Percentiles rank a stretch among this genome's conserved stretches.
These are phyloP conservation scores for Drosophila demipolita DNA, from an alignment of 2,888 invertebrate genomes.

Conservation along the genomic window DNA sequence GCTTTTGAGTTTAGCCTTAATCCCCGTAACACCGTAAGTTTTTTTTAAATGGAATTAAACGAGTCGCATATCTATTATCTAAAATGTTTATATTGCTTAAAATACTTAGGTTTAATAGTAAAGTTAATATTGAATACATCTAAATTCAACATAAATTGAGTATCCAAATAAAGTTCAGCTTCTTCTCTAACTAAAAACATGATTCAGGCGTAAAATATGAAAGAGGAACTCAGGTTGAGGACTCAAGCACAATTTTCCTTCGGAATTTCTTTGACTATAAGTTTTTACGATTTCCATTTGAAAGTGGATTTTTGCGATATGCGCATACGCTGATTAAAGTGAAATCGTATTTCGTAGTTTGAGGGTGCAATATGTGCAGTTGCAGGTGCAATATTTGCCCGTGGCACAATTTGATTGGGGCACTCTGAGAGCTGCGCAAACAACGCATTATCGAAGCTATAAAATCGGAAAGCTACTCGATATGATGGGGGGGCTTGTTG, in stretches of 20 bases:
- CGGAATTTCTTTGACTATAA: not conserved
- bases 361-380: conserved; percentile 3
- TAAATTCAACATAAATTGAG: not conserved
- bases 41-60: not conserved
- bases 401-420: conserved; percentile 40
- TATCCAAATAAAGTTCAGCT: not conserved
- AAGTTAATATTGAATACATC: not conserved
- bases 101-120: not conserved
- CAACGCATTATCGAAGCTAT: conserved; percentile 59
- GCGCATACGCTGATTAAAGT: conserved; percentile 7
- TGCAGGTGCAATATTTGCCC: conserved; percentile 17
- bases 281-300: not conserved
- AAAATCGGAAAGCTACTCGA: conserved; percentile 68
- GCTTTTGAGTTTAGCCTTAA: not conserved
- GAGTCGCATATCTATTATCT: not conserved
- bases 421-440: conserved; percentile 54
- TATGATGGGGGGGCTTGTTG: conserved; percentile 13
- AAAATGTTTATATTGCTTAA: not conserved
- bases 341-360: conserved; percentile 11
- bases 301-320: not conserved
- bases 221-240: not conserved
- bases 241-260: not conserved
- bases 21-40: no score
- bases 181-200: not conserved
- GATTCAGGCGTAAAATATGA: not conserved